Conservation (phyloP, 2,888 invertebrate genomes). For the Prostheceraeus crozeri region DNA sequence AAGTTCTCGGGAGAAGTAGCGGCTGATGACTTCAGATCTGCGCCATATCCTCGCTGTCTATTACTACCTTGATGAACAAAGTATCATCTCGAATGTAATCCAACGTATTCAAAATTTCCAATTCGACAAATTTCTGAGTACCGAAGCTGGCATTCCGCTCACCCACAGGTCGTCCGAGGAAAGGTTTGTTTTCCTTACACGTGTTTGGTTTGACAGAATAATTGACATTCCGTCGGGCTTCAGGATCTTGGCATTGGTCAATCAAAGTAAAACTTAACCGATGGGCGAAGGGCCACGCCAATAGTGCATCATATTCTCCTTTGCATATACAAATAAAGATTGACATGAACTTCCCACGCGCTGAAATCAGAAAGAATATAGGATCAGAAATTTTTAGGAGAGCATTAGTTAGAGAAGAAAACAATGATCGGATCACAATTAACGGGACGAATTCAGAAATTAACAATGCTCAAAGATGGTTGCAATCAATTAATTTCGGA, state of each 20-base stretch:
- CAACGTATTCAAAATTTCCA: conserved; percentile 40
- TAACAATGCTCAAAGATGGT: too few species aligned
- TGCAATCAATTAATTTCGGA: too few species aligned
- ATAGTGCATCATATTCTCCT: conserved; percentile 48
- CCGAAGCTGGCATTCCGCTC: conserved; percentile 57
- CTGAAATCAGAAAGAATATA: conserved; percentile 42
- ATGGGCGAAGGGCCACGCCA: conserved; percentile 49
- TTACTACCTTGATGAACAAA: conserved; percentile 43
- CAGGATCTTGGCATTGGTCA: conserved; percentile 48
- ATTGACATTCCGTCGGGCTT: conserved; percentile 49
- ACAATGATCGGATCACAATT: too few species aligned
- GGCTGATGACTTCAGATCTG: too few species aligned
- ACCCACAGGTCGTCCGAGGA: conserved; percentile 52
- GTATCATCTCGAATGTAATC: conserved; percentile 44
- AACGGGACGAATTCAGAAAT: too few species aligned
- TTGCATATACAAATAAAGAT: conserved; percentile 46
- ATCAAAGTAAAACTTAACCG: conserved; percentile 47
- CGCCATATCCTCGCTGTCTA: conserved; percentile 43
- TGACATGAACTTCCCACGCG: conserved; percentile 47
- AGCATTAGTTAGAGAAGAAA: not conserved
- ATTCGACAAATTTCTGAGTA: conserved; percentile 48
- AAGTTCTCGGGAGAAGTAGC: too few species aligned
- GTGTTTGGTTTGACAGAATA: conserved; percentile 49
- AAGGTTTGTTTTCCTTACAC: conserved; percentile 47
- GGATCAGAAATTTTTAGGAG: not conserved